Evolutionary conservation across 2,113 vertebrate species (phyloP).

Genomic region (Pampusana beccarii): DNA sequence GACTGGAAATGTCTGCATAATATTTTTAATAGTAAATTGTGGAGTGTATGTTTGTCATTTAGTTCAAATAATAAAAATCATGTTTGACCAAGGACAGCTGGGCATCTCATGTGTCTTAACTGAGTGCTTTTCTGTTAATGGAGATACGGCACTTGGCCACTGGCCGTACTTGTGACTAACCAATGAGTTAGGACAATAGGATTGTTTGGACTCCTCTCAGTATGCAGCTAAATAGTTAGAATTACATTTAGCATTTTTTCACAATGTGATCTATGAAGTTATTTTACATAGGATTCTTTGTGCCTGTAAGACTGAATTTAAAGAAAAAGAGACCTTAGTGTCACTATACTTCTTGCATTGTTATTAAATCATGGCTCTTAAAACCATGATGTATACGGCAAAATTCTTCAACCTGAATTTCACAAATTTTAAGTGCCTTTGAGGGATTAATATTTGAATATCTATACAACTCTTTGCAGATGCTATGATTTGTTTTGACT

Average conservation of each 20-base stretch:
- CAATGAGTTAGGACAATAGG: background rate
- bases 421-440: background rate
- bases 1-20: background rate
- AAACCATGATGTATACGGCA: background rate
- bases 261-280: fast-evolving
- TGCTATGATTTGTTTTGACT: background rate
- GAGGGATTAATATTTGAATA: background rate
- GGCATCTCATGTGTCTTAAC: background rate
- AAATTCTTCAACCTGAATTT: background rate
- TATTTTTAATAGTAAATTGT: background rate
- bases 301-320: background rate
- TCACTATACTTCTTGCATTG: background rate
- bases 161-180: background rate
- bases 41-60: background rate
- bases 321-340: background rate
- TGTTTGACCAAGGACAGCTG: background rate
- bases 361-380: background rate
- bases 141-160: background rate
- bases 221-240: background rate
- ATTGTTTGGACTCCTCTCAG: background rate
- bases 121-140: background rate
- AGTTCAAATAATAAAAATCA: background rate
- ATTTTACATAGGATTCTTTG: background rate
- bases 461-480: background rate
- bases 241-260: background rate